Percentiles rank a stretch among this genome's conserved stretches.
Evolutionary conservation across 2,888 invertebrate genomes (phyloP).

Genomic region (Drosophila tanythrix): DNA sequence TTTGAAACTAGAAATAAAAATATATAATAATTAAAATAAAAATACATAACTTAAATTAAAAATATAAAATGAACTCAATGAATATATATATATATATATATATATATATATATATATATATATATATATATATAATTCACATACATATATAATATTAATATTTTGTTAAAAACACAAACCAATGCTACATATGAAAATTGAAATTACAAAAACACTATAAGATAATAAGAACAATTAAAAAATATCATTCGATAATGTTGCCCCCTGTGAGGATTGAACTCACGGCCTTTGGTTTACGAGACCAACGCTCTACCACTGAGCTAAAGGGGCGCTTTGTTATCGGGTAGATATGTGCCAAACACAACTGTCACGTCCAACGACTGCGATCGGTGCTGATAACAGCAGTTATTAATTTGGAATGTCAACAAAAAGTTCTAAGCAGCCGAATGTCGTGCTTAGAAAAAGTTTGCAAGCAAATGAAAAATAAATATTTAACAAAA

Average conservation of each 20-base stretch:
- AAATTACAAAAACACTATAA: not conserved
- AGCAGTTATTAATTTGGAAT: not conserved
- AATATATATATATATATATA: not conserved
- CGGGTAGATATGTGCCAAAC: constrained; percentile 11
- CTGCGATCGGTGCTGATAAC: constrained; percentile 50
- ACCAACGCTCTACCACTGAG: constrained; percentile 78
- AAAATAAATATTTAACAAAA: not conserved
- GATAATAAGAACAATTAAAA: not conserved
- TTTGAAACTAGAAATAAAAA: not conserved
- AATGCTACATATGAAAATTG: not conserved
- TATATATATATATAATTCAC: not conserved
- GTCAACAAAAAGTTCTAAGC: constrained; percentile 3
- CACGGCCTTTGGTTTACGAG: constrained; percentile 77
- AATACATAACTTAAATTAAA: not conserved
- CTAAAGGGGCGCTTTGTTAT: constrained; percentile 60
- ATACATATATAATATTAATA: too few relatives aligned
- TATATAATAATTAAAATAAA: not conserved
- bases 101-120: not conserved
- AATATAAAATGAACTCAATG: not conserved
- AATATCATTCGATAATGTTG: constrained; percentile 15
- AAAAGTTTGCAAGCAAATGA: not conserved
- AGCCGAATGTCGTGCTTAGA: not conserved
- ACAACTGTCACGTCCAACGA: constrained; percentile 3
- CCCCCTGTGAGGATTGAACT: constrained; percentile 74
- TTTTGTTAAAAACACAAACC: not conserved